phyloP scores from a whole-genome alignment of 2,797 vertebrate genomes.

The Melanotaenia maccullochi region DNA sequence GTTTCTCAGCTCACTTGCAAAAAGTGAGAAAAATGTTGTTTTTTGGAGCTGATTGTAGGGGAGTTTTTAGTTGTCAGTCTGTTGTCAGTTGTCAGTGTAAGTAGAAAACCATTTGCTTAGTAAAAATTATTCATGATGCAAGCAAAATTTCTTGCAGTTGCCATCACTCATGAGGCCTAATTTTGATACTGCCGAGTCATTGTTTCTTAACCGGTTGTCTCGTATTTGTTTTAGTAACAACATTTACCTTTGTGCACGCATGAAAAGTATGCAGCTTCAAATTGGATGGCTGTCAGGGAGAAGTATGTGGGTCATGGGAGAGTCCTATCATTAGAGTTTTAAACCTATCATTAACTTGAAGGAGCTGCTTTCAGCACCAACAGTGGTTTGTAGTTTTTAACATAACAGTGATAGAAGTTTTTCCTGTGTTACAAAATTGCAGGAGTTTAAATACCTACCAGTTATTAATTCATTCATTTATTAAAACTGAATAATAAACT shows the following conservation, averaged over 20 bases:
- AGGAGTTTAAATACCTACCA: background rate
- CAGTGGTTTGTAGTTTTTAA: constrained; percentile 2
- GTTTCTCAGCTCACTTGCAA: constrained; percentile 32
- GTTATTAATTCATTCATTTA: background rate
- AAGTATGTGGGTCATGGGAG: constrained; percentile 33
- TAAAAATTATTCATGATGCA: constrained; percentile 6
- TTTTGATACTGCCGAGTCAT: constrained; percentile 1
- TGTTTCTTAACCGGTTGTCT: constrained; percentile 44
- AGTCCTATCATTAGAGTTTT: constrained; percentile 48
- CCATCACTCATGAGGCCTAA: background rate
- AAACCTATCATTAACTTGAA: constrained; percentile 49
- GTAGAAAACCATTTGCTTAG: background rate
- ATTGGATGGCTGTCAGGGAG: constrained; percentile 33
- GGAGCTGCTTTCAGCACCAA: constrained; percentile 10
- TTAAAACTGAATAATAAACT: background rate
- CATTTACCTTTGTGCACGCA: constrained; percentile 47
- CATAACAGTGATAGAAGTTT: background rate
- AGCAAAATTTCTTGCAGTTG: constrained; percentile 6
- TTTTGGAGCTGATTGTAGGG: background rate
- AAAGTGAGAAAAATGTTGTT: constrained; percentile 6
- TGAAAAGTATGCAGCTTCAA: constrained; percentile 60
- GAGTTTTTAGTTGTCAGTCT: constrained; percentile 11
- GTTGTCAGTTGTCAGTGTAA: constrained; percentile 7
- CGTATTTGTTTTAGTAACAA: constrained; percentile 52
- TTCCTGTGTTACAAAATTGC: background rate